Evolutionary conservation across 92 coral and sea anemone genomes (phyloP), one percentile per base, ranked within the genome.

Genomic region (Muricea muricata): DNA sequence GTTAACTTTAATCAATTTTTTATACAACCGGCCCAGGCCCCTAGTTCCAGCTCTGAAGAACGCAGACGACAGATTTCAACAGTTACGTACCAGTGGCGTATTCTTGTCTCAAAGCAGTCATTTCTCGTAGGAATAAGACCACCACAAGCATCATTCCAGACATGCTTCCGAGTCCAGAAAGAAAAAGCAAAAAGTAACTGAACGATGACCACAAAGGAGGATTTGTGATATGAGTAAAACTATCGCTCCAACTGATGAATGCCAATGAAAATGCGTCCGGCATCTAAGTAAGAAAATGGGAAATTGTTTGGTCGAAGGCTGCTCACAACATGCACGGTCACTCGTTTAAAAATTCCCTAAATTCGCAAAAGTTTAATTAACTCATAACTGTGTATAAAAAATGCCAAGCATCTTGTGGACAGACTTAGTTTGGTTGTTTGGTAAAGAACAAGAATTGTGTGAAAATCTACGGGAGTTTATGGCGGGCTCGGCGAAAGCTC

Each of bases 81-180:
- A n/a, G n/a, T n/a, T n/a, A n/a, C n/a, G n/a, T 30, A 76, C 81
- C 81, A 7, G 81, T 52, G 34, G 66, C 81, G 23, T 46, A 30
- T 24, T 50, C 68, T 52, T 76, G 81, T 76, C 39, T 76, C 23
- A 76, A 6, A 14, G 67, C 42, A 12, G 81, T 76, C 25, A 84
- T 84, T 57, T 96, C 99, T 34, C 65, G 82, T n/a, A 67, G 48
- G 25, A 95, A 73, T 30, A 87, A 58, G 21, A 86, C 63, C 4
- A 93, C 79, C 7, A 92, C 86, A 63, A 94, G 94, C 32, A 92
- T 46, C 98, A 96, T 96, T 31, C 97, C 97, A 56, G 92, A 87
- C 88, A 96, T 75, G 84, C 94, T 93, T 4, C 97, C 91, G 52
- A 85, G 48, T 14, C 98, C 94, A 24, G 93, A 88, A 6, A 93